Percentiles rank a stretch among this genome's conserved stretches.
phyloP scores from a whole-genome alignment of 2,113 vertebrate genomes.

The Petaurus breviceps region DNA sequence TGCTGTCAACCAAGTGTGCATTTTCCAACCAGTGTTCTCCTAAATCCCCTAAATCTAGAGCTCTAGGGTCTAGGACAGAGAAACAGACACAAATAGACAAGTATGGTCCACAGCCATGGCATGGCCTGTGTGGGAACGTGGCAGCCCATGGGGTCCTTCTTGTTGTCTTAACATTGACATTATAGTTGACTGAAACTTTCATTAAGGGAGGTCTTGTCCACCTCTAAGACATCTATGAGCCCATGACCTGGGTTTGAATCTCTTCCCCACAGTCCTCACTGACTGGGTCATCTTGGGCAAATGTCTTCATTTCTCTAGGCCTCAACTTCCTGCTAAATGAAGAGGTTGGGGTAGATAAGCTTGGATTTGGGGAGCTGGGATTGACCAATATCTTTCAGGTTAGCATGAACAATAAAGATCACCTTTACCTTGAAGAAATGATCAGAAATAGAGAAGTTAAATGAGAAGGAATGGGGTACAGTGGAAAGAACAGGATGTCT shows the following conservation, averaged over 20 bases:
- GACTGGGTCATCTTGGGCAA: background rate
- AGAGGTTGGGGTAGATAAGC: background rate
- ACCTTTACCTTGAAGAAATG: background rate
- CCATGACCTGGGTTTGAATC: background rate
- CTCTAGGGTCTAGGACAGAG: background rate
- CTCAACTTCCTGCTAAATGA: background rate
- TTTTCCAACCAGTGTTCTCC: background rate
- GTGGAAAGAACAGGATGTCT: background rate
- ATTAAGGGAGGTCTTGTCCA: background rate
- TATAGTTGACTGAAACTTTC: background rate
- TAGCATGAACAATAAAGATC: background rate
- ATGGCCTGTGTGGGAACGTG: background rate
- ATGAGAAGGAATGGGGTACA: background rate
- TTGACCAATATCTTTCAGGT: background rate
- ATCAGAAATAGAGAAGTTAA: background rate
- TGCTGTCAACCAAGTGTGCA: background rate
- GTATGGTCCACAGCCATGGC: background rate
- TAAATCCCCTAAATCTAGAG: background rate
- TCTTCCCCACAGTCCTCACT: background rate
- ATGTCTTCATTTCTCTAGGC: background rate
- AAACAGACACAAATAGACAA: background rate
- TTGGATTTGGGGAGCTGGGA: background rate
- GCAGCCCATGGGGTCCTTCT: background rate
- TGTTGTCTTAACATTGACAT: background rate
- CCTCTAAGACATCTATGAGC: background rate